phyloP scores from a whole-genome alignment of 2,797 vertebrate genomes.

The Denticeps clupeoides region DNA sequence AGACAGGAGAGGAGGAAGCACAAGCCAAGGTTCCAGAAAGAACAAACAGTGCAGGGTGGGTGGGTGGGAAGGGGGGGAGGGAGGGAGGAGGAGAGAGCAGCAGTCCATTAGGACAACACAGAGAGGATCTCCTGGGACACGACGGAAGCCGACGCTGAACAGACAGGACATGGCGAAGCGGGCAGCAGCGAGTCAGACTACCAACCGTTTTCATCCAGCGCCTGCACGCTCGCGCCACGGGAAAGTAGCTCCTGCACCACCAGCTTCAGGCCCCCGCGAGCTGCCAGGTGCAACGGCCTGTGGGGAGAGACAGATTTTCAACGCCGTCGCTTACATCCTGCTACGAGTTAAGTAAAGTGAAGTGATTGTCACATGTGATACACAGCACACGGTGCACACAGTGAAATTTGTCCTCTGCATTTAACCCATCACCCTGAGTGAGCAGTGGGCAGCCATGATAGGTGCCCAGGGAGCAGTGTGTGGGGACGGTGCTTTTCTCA shows the following conservation, averaged over 20 bases:
- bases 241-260: conserved; percentile 83
- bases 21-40: neutral
- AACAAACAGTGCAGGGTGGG: conserved; percentile 7
- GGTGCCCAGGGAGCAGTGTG: too few relatives aligned
- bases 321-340: too few relatives aligned
- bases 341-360: too few relatives aligned
- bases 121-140: conserved; percentile 26
- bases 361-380: too few relatives aligned
- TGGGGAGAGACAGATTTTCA: conserved; percentile 15
- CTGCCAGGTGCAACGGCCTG: conserved; percentile 88
- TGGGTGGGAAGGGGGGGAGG: conserved; percentile 4
- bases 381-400: too few relatives aligned
- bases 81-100: conserved; percentile 26
- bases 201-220: conserved; percentile 86
- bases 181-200: neutral
- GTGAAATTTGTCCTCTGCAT: too few relatives aligned
- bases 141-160: conserved; percentile 2
- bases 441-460: too few relatives aligned
- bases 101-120: conserved; percentile 54
- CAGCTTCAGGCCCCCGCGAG: conserved; percentile 81
- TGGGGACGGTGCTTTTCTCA: too few relatives aligned
- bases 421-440: too few relatives aligned
- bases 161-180: neutral
- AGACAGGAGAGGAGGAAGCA: neutral
- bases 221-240: conserved; percentile 81